Conservation (phyloP, 2,888 invertebrate species). For the Acanthopleura granulata region DNA sequence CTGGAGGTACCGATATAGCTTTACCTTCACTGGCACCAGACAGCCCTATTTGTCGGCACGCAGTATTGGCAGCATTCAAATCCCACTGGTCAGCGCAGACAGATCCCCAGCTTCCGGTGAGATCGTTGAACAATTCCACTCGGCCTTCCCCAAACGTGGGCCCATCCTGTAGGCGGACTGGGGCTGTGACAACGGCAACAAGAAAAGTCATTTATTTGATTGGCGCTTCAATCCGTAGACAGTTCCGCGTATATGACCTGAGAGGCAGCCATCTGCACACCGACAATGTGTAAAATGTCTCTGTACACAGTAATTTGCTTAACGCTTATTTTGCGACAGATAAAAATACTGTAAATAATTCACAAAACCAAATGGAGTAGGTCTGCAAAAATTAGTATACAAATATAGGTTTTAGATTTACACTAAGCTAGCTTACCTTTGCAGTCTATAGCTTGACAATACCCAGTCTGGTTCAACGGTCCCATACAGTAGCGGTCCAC, state of each 20-base stretch:
- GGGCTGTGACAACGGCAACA: constrained; percentile 35
- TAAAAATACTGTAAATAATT: too few species aligned
- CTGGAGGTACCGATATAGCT: too few species aligned
- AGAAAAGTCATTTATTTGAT: background rate
- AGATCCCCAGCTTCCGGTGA: constrained; percentile 37
- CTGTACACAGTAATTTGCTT: too few species aligned
- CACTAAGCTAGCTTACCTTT: constrained; percentile 33
- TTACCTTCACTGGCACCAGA: constrained; percentile 44
- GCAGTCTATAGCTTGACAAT: constrained; percentile 48
- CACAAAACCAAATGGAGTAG: too few species aligned
- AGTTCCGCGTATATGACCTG: too few species aligned
- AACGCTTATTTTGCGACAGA: too few species aligned
- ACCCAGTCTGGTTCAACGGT: constrained; percentile 42
- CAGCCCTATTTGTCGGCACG: constrained; percentile 53
- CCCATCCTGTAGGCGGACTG: constrained; percentile 42
- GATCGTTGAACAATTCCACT: constrained; percentile 46
- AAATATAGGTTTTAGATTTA: too few species aligned
- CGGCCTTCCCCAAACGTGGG: constrained; percentile 48
- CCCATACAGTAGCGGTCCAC: constrained; percentile 57
- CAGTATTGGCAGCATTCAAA: constrained; percentile 38
- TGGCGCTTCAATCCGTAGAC: too few species aligned
- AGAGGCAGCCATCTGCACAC: too few species aligned
- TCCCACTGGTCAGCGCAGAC: constrained; percentile 53
- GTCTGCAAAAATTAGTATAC: too few species aligned
- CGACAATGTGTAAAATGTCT: too few species aligned